Evolutionary conservation across 2,113 vertebrate genomes (phyloP).

Genomic region (Amphiprion ocellaris): DNA sequence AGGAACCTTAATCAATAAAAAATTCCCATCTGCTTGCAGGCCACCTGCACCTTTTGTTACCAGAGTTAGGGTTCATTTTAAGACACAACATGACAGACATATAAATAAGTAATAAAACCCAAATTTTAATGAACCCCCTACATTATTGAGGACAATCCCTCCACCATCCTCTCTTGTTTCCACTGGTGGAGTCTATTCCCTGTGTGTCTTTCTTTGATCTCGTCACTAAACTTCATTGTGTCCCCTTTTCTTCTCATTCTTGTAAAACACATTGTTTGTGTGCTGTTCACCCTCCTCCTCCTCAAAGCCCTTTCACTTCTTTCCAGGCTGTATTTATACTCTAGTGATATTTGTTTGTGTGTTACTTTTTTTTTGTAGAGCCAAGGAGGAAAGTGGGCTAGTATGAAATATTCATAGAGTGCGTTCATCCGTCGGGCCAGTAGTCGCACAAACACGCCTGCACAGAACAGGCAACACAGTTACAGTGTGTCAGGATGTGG

Average conservation of each 20-base stretch:
- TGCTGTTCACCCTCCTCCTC: slow-evolving; percentile 16
- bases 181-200: not conserved
- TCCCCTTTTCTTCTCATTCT: slow-evolving; percentile 1
- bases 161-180: not conserved
- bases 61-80: slow-evolving; percentile 6
- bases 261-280: slow-evolving; percentile 47
- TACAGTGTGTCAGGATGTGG: slow-evolving; percentile 30
- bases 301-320: slow-evolving; percentile 31
- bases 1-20: slow-evolving; percentile 66
- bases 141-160: slow-evolving; percentile 9
- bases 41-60: not conserved
- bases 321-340: slow-evolving; percentile 45
- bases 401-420: slow-evolving; percentile 73
- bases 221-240: slow-evolving; percentile 27
- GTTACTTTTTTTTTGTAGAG: slow-evolving; percentile 46
- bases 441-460: slow-evolving; percentile 46
- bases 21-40: slow-evolving; percentile 50
- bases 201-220: slow-evolving; percentile 1
- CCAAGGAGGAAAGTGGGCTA: slow-evolving; percentile 49
- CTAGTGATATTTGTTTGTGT: slow-evolving; percentile 52
- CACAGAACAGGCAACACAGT: slow-evolving; percentile 27
- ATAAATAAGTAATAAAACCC: slow-evolving; percentile 4
- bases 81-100: not conserved
- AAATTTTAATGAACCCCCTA: not conserved
- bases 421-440: slow-evolving; percentile 38